phyloP scores from a whole-genome alignment of 2,113 vertebrate genomes.

The Rhinoptilus africanus region DNA sequence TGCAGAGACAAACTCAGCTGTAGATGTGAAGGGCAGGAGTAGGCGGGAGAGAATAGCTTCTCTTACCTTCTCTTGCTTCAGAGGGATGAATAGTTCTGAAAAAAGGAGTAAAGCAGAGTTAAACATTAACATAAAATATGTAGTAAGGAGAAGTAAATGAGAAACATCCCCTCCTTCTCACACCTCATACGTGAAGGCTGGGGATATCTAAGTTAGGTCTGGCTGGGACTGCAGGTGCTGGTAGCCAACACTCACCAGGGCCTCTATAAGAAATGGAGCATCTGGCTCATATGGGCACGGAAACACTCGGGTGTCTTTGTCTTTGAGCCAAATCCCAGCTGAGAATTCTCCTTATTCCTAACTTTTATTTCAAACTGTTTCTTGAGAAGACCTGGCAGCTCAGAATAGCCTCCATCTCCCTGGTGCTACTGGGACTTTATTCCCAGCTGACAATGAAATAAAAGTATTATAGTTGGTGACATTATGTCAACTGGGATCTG shows the following conservation, averaged over 20 bases:
- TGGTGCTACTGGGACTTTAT: background rate
- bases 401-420: background rate
- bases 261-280: background rate
- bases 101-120: background rate
- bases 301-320: background rate
- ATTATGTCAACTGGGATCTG: background rate
- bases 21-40: background rate
- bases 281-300: background rate
- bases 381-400: background rate
- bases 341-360: background rate
- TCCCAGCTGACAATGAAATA: background rate
- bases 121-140: background rate
- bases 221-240: background rate
- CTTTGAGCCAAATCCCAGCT: background rate
- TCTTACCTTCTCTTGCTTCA: conserved; percentile 66
- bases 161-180: background rate
- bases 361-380: background rate
- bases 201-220: background rate
- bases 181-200: accelerated
- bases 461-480: background rate
- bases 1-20: background rate
- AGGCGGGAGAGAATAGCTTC: background rate
- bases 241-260: background rate
- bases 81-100: conserved; percentile 78
- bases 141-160: background rate